Conservation (phyloP, 2,797 vertebrate genomes). For the Sebastes variabilis region DNA sequence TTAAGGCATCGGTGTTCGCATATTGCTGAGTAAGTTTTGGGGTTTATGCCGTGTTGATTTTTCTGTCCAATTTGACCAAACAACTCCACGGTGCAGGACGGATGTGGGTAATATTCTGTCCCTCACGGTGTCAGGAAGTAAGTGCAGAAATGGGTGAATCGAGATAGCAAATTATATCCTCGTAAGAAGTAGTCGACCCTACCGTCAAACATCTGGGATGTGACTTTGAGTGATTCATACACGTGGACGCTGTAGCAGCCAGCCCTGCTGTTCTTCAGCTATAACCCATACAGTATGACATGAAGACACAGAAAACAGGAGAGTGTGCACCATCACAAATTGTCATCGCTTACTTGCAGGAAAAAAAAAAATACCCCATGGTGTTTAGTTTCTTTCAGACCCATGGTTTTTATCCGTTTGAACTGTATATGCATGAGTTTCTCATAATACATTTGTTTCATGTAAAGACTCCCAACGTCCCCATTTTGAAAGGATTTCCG, state of each 20-base stretch:
- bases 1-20: neutral
- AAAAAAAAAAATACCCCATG: neutral
- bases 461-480: constrained; percentile 3
- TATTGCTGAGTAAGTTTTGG: neutral
- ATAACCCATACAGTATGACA: neutral
- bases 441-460: neutral
- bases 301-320: neutral
- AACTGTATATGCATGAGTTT: constrained; percentile 7
- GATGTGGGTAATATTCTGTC: neutral
- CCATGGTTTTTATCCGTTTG: neutral
- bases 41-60: neutral
- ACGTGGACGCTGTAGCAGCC: neutral
- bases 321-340: neutral
- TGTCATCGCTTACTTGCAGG: neutral
- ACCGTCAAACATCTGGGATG: neutral
- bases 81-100: no score
- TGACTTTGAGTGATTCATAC: neutral
- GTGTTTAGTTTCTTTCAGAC: neutral
- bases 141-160: neutral
- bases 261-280: neutral
- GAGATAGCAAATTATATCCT: neutral
- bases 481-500: constrained; percentile 18
- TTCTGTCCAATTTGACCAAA: neutral
- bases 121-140: neutral
- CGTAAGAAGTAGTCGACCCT: neutral